Base-by-base conservation (phyloP, 2,888 invertebrate genomes). In the Hirtodrosophila duncani region DNA sequence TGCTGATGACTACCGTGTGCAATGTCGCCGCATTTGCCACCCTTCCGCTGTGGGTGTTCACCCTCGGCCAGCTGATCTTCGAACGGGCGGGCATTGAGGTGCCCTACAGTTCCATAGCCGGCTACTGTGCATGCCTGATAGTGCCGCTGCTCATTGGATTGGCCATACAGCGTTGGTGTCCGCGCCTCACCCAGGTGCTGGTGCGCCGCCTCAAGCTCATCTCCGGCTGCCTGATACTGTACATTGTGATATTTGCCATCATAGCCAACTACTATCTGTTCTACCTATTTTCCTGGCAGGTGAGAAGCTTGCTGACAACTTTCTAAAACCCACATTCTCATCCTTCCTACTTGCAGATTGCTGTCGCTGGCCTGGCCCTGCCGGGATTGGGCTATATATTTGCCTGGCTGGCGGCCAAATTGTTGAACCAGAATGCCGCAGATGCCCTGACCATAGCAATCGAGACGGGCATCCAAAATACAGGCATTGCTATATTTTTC, bases 381-480 rank as follows among this genome's bases (percentile, higher is more conserved):
- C 96, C 96, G 0, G 94, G 94, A 92, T 81, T 94, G 20, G 96
- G 96, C 0, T 96, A 94, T 84, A 39, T 88, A 2, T 87, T 91
- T 23, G 96, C 95, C 1, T 92, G 91, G 83, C 29, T 89, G 5
- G 71, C 90, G 0, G 92, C 95, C 0, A 87, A 88, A 39, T 16
- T 91, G 0, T 88, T 90, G 8, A 88, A 89, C 16, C 94, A 93
- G 82, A 88, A 90, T 3, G 85, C 89, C 29, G 84, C 89, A 2
- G 94, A 97, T 85, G 88, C 91, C 2, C 87, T 95, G n/a, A 95
- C 98, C 3, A 96, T 98, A 77, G 92, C 95, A 34, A 92, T 98
- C 36, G 98, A 98, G 88, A 94, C 95, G 3, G 96, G 97, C 38
- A 92, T 97, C 42, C 97, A 97, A 88, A 98, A 98, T 87, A 96